phyloP scores from a whole-genome alignment of 2,113 vertebrate genomes.

The Myiagra hebetior region DNA sequence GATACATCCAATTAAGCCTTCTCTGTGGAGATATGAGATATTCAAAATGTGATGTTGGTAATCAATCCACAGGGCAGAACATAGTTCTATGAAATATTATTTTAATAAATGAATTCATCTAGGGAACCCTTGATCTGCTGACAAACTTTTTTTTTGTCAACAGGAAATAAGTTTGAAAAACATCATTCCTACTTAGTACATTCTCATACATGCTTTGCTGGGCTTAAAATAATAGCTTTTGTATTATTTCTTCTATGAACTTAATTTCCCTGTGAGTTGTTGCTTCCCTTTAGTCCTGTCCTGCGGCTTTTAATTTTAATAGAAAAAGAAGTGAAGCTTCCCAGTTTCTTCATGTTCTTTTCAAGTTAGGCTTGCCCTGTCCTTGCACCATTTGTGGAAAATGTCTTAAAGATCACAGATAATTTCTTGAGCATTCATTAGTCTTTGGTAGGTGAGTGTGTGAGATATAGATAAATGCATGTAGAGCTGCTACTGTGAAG shows the following conservation, averaged over 20 bases:
- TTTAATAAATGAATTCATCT: slow-evolving; percentile 49
- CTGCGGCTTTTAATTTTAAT: neutral
- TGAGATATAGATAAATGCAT: neutral
- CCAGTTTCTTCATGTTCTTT: neutral
- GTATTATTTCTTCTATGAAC: neutral
- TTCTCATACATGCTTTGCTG: neutral
- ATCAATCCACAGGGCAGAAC: slow-evolving; percentile 8
- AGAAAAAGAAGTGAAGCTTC: neutral
- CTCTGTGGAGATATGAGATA: neutral
- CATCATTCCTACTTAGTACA: neutral
- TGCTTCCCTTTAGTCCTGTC: neutral
- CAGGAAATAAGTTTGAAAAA: neutral
- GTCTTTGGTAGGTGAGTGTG: neutral
- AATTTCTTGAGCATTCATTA: neutral
- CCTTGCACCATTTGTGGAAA: neutral
- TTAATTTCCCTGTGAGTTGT: neutral
- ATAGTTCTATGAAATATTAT: slow-evolving; percentile 36
- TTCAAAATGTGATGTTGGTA: slow-evolving; percentile 1
- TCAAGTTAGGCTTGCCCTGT: neutral
- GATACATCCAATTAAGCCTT: slow-evolving; percentile 45
- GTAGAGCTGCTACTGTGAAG: neutral
- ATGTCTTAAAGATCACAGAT: neutral
- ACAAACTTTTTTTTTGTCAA: neutral
- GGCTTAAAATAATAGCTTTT: neutral
- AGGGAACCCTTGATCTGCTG: neutral